Evolutionary conservation across 1,140 invertebrate species (phyloP).

Genomic region (Diorhabda carinulata): DNA sequence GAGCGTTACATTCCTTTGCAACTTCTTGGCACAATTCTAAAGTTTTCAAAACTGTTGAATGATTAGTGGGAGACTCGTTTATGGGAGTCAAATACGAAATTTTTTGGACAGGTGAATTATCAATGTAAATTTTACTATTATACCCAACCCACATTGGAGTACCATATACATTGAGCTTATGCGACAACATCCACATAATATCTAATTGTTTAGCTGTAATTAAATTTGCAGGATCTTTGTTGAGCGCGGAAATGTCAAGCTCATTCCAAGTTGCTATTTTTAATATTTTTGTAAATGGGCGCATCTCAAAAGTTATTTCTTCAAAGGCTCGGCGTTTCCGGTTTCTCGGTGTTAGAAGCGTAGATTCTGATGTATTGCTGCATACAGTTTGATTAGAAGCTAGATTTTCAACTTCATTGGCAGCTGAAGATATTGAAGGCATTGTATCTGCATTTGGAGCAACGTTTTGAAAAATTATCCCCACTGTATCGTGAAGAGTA

Average conservation of each 20-base stretch:
- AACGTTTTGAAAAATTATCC: too few relatives aligned
- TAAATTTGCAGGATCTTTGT: slow-evolving; percentile 27
- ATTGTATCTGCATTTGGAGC: too few relatives aligned
- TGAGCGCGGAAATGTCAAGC: slow-evolving; percentile 13
- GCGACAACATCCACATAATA: neutral
- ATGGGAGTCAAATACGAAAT: slow-evolving; percentile 30
- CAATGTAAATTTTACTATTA: slow-evolving; percentile 16
- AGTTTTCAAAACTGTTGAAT: slow-evolving; percentile 25
- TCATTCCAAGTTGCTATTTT: slow-evolving; percentile 24
- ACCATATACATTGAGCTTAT: neutral
- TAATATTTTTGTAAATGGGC: slow-evolving; percentile 19
- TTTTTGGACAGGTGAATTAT: slow-evolving; percentile 16
- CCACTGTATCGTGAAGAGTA: too few relatives aligned
- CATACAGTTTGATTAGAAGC: too few relatives aligned
- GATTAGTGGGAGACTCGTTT: slow-evolving; percentile 22
- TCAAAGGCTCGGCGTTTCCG: slow-evolving; percentile 16
- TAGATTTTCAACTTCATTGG: too few relatives aligned
- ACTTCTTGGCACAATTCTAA: slow-evolving; percentile 19
- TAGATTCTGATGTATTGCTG: neutral
- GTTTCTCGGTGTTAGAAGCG: slow-evolving; percentile 5
- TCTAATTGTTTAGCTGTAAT: slow-evolving; percentile 14
- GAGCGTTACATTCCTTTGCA: slow-evolving; percentile 19
- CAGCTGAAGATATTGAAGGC: too few relatives aligned
- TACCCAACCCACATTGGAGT: slow-evolving; percentile 42
- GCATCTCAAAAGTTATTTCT: slow-evolving; percentile 18